Evolutionary conservation across 2,797 vertebrate species (phyloP).

Genomic region (Tamandua tetradactyla): DNA sequence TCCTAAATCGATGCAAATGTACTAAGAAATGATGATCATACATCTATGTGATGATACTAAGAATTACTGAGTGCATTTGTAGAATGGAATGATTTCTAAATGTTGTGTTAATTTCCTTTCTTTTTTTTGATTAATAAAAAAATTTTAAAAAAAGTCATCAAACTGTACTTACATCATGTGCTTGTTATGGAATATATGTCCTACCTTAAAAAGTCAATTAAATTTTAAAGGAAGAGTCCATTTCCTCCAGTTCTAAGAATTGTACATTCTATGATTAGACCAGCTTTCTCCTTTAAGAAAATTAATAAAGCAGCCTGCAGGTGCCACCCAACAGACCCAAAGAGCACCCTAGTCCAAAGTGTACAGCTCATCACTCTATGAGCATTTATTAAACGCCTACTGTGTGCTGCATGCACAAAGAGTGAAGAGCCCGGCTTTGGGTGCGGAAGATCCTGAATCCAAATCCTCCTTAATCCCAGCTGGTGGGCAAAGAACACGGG

Average conservation of each 20-base stretch:
- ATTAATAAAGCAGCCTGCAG: neutral
- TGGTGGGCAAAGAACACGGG: neutral
- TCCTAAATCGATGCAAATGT: too few species aligned
- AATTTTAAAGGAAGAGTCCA: neutral
- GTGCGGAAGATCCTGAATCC: neutral
- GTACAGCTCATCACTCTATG: neutral
- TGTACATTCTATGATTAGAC: neutral
- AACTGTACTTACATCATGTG: neutral
- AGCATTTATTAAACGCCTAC: neutral
- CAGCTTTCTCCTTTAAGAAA: neutral
- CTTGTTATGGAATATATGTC: neutral
- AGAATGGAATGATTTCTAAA: too few species aligned
- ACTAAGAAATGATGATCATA: too few species aligned
- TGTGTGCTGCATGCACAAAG: accelerated
- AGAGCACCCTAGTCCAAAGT: neutral
- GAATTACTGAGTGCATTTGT: too few species aligned
- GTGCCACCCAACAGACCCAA: neutral
- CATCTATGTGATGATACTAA: too few species aligned
- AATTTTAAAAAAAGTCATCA: too few species aligned
- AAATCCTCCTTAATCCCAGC: neutral
- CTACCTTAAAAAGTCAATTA: neutral
- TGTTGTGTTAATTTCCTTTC: too few species aligned
- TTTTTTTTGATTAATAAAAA: too few species aligned
- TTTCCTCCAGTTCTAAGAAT: neutral
- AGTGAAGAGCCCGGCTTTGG: neutral